phyloP scores from a whole-genome alignment of 2,113 vertebrate genomes.

The Macaca mulatta region DNA sequence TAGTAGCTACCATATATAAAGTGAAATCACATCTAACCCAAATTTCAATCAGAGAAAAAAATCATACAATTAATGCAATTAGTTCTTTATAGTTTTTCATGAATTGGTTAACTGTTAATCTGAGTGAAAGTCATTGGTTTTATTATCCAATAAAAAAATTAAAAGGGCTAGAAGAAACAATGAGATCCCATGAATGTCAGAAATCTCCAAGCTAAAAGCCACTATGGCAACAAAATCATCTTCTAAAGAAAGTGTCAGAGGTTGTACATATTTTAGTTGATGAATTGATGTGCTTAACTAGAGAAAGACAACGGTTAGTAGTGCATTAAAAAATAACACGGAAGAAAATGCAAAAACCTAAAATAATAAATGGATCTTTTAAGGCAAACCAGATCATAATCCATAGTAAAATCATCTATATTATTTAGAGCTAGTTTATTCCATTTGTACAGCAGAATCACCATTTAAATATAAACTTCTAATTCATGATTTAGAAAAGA shows the following conservation, averaged over 20 bases:
- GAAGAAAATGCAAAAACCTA: neutral
- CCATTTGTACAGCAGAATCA: neutral
- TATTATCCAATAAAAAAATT: neutral
- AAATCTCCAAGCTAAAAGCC: slow-evolving; percentile 15
- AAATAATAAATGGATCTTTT: neutral
- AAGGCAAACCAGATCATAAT: neutral
- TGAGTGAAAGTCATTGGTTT: neutral
- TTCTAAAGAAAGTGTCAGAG: slow-evolving; percentile 35
- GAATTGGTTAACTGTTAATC: neutral
- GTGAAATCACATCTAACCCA: neutral
- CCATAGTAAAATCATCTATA: neutral
- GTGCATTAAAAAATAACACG: neutral
- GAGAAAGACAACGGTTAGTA: neutral
- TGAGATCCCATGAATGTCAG: neutral
- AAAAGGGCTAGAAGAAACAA: neutral
- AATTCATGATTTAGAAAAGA: neutral
- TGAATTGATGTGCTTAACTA: neutral
- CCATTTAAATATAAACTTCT: neutral
- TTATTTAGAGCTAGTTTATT: neutral
- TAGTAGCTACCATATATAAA: neutral
- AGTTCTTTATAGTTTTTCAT: neutral
- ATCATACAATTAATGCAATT: neutral
- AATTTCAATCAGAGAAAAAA: neutral
- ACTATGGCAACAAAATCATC: slow-evolving; percentile 26
- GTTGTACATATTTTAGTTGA: neutral